Percentiles rank a stretch among this genome's conserved stretches.
Evolutionary conservation across 1,140 invertebrate species (phyloP).

Genomic region (Papilio helenus): DNA sequence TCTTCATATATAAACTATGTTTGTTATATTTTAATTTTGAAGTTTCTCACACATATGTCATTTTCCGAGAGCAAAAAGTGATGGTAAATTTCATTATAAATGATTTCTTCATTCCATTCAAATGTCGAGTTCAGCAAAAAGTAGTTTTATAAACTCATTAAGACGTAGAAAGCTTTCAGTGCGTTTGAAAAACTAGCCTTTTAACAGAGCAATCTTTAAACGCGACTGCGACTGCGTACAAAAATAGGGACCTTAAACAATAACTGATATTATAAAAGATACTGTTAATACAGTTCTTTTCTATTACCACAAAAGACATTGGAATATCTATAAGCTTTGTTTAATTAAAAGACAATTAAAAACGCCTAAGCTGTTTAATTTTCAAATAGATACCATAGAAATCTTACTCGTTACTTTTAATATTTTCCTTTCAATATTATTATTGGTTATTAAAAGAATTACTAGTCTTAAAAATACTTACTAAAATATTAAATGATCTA

Average conservation of each 20-base stretch:
- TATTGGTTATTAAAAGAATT: too few relatives aligned
- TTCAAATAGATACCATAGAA: too few relatives aligned
- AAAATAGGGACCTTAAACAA: neutral
- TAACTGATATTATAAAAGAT: neutral
- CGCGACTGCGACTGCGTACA: neutral
- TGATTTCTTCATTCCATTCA: neutral
- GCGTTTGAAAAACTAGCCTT: conserved; percentile 6
- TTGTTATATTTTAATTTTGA: too few relatives aligned
- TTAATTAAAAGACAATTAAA: too few relatives aligned
- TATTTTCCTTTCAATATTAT: too few relatives aligned
- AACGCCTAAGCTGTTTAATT: too few relatives aligned
- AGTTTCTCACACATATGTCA: too few relatives aligned
- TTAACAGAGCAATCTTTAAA: neutral
- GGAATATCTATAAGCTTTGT: too few relatives aligned
- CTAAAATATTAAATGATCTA: too few relatives aligned
- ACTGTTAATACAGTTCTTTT: neutral
- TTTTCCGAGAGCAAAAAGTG: neutral
- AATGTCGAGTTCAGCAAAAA: neutral
- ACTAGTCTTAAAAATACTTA: too few relatives aligned
- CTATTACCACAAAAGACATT: neutral
- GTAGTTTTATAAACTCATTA: neutral
- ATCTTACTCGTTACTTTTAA: too few relatives aligned
- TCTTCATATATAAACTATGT: too few relatives aligned
- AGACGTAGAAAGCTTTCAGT: neutral
- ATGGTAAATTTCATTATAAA: neutral